Evolutionary conservation across 2,888 invertebrate genomes (phyloP), one percentile per base, ranked within the genome.

Genomic region (Mylabris sibirica): DNA sequence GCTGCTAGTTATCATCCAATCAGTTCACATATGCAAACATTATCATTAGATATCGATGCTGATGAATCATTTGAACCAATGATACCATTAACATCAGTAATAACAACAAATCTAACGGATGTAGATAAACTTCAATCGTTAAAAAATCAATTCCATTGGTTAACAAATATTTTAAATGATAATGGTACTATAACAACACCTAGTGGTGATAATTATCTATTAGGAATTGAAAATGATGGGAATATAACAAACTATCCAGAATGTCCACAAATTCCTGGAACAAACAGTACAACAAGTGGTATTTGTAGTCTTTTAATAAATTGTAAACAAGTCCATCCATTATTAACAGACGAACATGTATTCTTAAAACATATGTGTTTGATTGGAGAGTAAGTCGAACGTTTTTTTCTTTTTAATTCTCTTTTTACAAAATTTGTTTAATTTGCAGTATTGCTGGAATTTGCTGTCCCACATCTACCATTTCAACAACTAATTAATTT

Each of bases 351-450:
- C 68, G 67, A 74, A 34, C 59, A 74, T 26, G 67, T 70, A 17
- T 79, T 76, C 57, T 69, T 73, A 49, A 68, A 77, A 63, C 73
- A 77, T 68, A 77, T 79, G 72, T 80, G 79, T 72, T 70, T 73
- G 57, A 62, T 79, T n/a, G 68, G 77, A 60, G 74, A 74, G 79
- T 78, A 75, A 77, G 75, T 68, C 14, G 41, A 2, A 60, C 60
- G 8, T 26, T 59, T 35, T 38, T 41, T 17, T 12, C n/a, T n/a
- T 20, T n/a, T 14, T 22, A 20, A 22, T 30, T 14, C 11, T 60
- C 12, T 17, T 44, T 3, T 44, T 17, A 17, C 17, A 14, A 24
- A 65, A 59, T 67, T 24, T 26, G 61, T 65, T 69, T 60, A 59
- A 67, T 30, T 76, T 78, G 62, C 67, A 79, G 78, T 35, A 76